Evolutionary conservation across 1,140 invertebrate genomes (phyloP).

Genomic region (Drosophila subobscura): DNA sequence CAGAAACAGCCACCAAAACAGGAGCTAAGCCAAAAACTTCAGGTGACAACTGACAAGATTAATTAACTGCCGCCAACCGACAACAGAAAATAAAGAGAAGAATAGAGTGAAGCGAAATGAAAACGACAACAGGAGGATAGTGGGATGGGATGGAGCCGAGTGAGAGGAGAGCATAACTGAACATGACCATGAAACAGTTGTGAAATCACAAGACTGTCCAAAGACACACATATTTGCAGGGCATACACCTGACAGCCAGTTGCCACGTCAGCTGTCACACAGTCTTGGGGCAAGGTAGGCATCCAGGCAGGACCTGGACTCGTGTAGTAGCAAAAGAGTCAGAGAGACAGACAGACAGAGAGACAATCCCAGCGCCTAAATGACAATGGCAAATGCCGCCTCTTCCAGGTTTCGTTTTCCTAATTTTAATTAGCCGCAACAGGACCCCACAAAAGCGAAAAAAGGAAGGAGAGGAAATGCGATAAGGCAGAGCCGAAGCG

Average conservation of each 20-base stretch:
- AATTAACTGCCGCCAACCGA: conserved; percentile 62
- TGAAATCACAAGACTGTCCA: conserved; percentile 53
- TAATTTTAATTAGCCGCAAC: conserved; percentile 71
- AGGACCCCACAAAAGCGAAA: conserved; percentile 34
- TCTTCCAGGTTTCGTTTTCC: conserved; percentile 44
- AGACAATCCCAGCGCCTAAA: conserved; percentile 52
- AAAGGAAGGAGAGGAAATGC: neutral
- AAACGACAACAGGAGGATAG: conserved; percentile 11
- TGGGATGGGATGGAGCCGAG: conserved; percentile 8
- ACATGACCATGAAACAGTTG: conserved; percentile 43
- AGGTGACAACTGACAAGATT: conserved; percentile 74
- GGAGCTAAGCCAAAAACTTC: conserved; percentile 54
- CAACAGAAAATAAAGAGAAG: conserved; percentile 15
- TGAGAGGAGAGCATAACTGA: conserved; percentile 31
- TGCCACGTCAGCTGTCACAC: conserved; percentile 31
- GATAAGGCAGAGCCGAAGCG: neutral
- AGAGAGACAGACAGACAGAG: conserved; percentile 26
- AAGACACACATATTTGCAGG: neutral
- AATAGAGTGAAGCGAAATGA: conserved; percentile 8
- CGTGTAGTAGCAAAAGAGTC: too few relatives aligned
- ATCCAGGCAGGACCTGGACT: neutral
- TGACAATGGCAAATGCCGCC: conserved; percentile 46
- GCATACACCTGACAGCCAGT: neutral
- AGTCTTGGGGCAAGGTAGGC: conserved; percentile 5
- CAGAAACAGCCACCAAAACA: conserved; percentile 30